Evolutionary conservation across 1,140 invertebrate species (phyloP), one percentile per base, ranked within the genome.

Genomic region (Calliphora vicina): DNA sequence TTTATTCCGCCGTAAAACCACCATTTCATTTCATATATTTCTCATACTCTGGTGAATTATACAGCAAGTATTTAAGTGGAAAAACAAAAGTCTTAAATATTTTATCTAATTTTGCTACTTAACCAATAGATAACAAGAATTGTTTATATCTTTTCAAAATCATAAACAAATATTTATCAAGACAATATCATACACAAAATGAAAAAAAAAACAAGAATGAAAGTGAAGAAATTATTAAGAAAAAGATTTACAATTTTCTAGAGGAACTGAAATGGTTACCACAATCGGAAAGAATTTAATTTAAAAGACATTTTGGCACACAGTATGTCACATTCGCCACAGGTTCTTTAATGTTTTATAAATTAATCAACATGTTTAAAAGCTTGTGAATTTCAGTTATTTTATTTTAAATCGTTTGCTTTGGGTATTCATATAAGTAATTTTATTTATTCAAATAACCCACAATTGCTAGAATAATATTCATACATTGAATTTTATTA

Each of bases 101-200:
- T 67, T 67, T 67, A 67, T 67, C 61, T 67, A 67, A 67, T 67
- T 23, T 67, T 67, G 61, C 61, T 67, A 67, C 61, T 67, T 20
- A 20, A 8, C 61, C 9, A 67, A 9, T 23, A 67, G 61, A 23
- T 67, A 67, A 67, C 23, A 23, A 20, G 4, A 23, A 67, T 13
- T 10, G 23, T 50, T 50, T 50, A 35, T 35, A 35, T 50, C 45
- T 17, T 12, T 6, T 67, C 9, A 25, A 67, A 67, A 67, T 10
- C 61, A 67, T 67, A n/a, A 23, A 23, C 20, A 67, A 67, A 67
- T 67, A 67, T 67, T 67, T 67, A 25, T 9, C n/a, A 67, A 67
- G 6, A 67, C 5, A 23, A 23, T 67, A n/a, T 67, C 5, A 23
- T 10, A 4, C 6, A 67, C 2, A 67, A 67, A 67, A 9, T 0